These are phyloP conservation scores for Alexandromys fortis DNA, from an alignment of 2,113 vertebrate species.

Conservation along the genomic window DNA sequence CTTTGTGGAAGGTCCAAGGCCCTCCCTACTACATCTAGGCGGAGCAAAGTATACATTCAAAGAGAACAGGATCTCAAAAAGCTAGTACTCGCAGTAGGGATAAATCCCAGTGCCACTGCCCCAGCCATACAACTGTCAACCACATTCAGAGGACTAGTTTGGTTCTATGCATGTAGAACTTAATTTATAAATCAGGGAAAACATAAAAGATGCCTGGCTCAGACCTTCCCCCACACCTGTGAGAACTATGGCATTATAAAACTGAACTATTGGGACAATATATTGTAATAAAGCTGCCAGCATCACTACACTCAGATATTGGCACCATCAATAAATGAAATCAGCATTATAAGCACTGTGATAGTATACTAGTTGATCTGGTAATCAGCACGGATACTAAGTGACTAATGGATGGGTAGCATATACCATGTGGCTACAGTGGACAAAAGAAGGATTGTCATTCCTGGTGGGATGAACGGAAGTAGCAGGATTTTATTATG, in stretches of 20 bases:
- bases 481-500: background rate
- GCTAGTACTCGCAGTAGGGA: too few species aligned
- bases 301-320: background rate
- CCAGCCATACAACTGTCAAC: too few species aligned
- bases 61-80: too few species aligned
- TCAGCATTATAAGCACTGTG: too few species aligned
- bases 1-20: too few species aligned
- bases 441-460: background rate
- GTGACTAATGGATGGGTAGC: background rate
- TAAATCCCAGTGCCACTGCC: too few species aligned
- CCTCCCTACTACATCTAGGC: too few species aligned
- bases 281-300: background rate
- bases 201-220: background rate
- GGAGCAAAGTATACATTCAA: too few species aligned
- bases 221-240: background rate
- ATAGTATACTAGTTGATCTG: background rate
- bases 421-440: too few species aligned
- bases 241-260: background rate
- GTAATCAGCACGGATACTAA: background rate
- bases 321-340: background rate
- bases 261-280: background rate
- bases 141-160: too few species aligned
- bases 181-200: background rate
- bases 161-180: background rate
- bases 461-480: fast-evolving